Conservation (phyloP, 2,888 invertebrate genomes). For the Melanargia galathea region DNA sequence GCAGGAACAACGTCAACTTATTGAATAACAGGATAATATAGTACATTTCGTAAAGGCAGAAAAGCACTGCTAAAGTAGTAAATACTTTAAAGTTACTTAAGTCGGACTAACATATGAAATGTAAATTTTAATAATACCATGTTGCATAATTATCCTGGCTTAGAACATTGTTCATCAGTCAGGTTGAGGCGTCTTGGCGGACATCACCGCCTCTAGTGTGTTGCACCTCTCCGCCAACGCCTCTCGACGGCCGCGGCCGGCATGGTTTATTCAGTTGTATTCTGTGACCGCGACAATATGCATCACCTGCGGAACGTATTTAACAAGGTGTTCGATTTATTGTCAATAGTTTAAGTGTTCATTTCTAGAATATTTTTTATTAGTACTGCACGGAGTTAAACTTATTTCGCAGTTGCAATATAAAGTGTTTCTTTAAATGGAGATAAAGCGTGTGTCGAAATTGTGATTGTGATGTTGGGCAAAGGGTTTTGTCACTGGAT, state of each 20-base stretch:
- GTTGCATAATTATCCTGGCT: too few species aligned
- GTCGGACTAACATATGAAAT: too few species aligned
- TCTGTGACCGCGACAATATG: constrained; percentile 61
- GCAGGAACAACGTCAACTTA: background rate
- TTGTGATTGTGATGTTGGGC: too few species aligned
- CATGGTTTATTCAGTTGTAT: constrained; percentile 62
- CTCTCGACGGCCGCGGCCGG: constrained; percentile 41
- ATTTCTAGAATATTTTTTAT: background rate
- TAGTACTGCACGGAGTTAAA: background rate
- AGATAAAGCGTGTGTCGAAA: too few species aligned
- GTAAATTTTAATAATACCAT: too few species aligned
- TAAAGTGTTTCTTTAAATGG: too few species aligned
- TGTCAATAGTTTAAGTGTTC: constrained; percentile 19
- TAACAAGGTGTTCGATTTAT: constrained; percentile 58
- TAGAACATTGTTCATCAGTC: too few species aligned
- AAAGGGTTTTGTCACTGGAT: too few species aligned
- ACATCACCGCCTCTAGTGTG: background rate
- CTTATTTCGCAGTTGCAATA: background rate
- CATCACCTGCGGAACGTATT: constrained; percentile 77
- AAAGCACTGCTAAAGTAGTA: too few species aligned
- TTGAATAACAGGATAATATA: too few species aligned
- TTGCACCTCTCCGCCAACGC: constrained; percentile 6
- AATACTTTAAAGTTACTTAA: too few species aligned
- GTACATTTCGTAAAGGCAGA: too few species aligned
- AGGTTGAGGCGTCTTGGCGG: background rate